Conservation (phyloP, 2,888 invertebrate genomes). For the Timema podura region DNA sequence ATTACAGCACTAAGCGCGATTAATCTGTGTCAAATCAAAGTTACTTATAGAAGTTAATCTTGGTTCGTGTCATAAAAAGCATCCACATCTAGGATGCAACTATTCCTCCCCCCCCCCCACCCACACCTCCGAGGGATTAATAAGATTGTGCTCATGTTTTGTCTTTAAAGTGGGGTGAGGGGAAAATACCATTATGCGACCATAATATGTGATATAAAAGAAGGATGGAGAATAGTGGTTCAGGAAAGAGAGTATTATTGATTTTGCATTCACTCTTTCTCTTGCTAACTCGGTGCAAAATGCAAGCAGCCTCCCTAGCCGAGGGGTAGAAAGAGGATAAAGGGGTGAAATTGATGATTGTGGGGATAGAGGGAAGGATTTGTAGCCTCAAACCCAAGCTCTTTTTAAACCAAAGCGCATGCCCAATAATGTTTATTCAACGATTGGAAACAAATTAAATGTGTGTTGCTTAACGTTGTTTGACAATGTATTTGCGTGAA, state of each 20-base stretch:
- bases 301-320: conserved; percentile 13
- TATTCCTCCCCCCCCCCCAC: neutral
- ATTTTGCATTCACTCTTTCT: conserved; percentile 21
- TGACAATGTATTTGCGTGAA: no score
- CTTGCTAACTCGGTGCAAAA: conserved; percentile 20
- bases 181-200: no score
- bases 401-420: conserved; percentile 10
- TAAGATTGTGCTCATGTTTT: neutral
- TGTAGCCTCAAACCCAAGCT: neutral
- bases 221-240: conserved; percentile 14
- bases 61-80: no score
- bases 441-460: no score
- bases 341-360: neutral
- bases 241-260: conserved; percentile 27
- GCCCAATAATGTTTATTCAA: neutral
- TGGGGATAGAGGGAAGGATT: neutral
- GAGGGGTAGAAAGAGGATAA: neutral
- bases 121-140: conserved; percentile 6
- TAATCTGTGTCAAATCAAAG: no score
- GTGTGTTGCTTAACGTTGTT: no score
- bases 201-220: neutral
- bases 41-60: no score
- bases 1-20: no score
- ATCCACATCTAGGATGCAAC: no score
- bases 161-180: no score